A percentile compares a stretch with the other conserved stretches of the same genome.
These are phyloP conservation scores for Sycophila sp. DNA, from an alignment of 1,140 invertebrate genomes.

Conservation along the genomic window DNA sequence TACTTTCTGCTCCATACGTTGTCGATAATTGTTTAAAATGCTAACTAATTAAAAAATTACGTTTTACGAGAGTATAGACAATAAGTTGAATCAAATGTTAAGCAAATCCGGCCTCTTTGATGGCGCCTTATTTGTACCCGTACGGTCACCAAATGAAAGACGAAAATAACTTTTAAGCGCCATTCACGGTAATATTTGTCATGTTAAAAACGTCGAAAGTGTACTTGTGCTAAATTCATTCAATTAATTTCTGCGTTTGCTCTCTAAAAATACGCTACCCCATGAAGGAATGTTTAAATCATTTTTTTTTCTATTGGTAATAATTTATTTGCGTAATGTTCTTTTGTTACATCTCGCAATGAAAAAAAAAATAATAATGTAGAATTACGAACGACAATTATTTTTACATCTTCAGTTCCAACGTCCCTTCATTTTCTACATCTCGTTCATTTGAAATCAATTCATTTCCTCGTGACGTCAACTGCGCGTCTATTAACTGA, in stretches of 20 bases:
- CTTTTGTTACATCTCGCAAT: too few species aligned
- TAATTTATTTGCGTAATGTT: too few species aligned
- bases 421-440: neutral
- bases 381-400: neutral
- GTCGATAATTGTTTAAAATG: too few species aligned
- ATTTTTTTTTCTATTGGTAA: too few species aligned
- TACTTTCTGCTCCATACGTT: too few species aligned
- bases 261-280: too few species aligned
- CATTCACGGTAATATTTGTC: conserved; percentile 12
- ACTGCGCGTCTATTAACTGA: neutral
- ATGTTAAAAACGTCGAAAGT: too few species aligned
- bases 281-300: too few species aligned
- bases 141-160: neutral
- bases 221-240: too few species aligned
- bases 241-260: too few species aligned
- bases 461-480: neutral
- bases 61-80: neutral
- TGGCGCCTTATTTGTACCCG: neutral
- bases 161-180: conserved; percentile 18
- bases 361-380: neutral
- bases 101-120: neutral
- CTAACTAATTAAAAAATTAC: too few species aligned
- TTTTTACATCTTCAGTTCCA: neutral
- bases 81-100: neutral
- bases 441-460: neutral